Conservation (phyloP, 2,113 vertebrate species). For the Anhinga anhinga region DNA sequence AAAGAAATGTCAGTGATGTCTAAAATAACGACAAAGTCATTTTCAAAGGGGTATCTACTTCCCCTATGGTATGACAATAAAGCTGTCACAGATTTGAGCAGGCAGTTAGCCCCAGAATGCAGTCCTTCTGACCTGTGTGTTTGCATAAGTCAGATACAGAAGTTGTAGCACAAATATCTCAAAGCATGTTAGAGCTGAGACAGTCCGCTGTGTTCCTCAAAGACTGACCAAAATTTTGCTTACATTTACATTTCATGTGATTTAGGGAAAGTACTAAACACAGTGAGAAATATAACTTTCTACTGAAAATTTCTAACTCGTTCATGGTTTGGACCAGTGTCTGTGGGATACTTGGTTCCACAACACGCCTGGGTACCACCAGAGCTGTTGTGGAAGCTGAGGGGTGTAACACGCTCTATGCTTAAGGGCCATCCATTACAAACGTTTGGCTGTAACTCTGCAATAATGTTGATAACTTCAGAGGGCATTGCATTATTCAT, state of each 20-base stretch:
- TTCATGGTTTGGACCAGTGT: fast-evolving
- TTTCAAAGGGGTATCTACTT: background rate
- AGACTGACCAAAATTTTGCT: background rate
- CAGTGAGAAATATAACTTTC: background rate
- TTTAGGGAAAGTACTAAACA: background rate
- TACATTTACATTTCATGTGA: background rate
- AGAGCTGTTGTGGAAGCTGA: background rate
- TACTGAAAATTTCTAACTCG: background rate
- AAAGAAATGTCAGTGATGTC: background rate
- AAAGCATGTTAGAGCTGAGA: background rate
- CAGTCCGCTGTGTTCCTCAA: background rate
- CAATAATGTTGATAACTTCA: background rate
- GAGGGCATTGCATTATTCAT: background rate
- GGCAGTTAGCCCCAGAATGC: background rate
- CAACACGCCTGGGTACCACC: no score
- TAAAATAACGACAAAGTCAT: background rate
- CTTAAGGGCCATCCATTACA: background rate
- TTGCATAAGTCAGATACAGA: background rate
- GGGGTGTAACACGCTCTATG: fast-evolving
- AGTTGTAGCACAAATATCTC: background rate
- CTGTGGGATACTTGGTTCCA: background rate
- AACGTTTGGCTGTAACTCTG: background rate
- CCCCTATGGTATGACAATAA: background rate
- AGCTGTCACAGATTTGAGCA: conserved; percentile 17
- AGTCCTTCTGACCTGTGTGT: background rate